Evolutionary conservation across 2,888 invertebrate species (phyloP), one percentile per base, ranked within the genome.

Genomic region (Amblyteles armatorius): DNA sequence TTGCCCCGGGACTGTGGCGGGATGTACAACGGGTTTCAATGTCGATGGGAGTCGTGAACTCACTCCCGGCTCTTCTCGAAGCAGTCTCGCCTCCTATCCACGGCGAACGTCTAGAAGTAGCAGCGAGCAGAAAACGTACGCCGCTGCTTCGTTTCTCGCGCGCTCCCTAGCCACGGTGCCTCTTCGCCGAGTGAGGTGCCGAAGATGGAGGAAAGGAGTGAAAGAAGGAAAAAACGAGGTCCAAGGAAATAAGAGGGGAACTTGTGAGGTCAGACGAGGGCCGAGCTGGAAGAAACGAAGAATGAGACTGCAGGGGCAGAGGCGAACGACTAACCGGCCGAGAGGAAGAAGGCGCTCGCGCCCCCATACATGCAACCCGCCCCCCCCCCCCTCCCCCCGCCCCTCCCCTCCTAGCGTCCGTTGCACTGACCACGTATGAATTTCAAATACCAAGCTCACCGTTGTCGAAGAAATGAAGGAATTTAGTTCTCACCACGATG

Each of bases 181-280:
- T 33, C 60, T 48, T 63, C 50, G 65, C 74, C 48, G 63, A 74
- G 69, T 33, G 83, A 79, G 83, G 83, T 83, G 83, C 69, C 73
- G 63, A 73, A 77, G 68, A 74, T 69, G 78, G 77, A 79, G 44
- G 78, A 82, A 82, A 68, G 71, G 76, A 82, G 71, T 69, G 77
- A 76, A 71, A 76, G 57, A 67, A 72, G 57, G 72, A 50, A 69
- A 77, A 86, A 87, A 86, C 74, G 55, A 84, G 79, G 79, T 84
- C 78, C 79, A 85, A 85, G 82, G 77, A 77, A 85, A 84, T 81
- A 80, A 80, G 80, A 82, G 80, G 78, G 81, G 82, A 84, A 83
- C 33, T 50, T 74, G 69, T 81, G 79, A 87, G 87, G 86, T 87
- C 85, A 84, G 80, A 73, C 84, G 60, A 74, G 78, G 83, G 83